Conservation (phyloP, 2,797 vertebrate species). For the Cynodonichthys magdalenae region DNA sequence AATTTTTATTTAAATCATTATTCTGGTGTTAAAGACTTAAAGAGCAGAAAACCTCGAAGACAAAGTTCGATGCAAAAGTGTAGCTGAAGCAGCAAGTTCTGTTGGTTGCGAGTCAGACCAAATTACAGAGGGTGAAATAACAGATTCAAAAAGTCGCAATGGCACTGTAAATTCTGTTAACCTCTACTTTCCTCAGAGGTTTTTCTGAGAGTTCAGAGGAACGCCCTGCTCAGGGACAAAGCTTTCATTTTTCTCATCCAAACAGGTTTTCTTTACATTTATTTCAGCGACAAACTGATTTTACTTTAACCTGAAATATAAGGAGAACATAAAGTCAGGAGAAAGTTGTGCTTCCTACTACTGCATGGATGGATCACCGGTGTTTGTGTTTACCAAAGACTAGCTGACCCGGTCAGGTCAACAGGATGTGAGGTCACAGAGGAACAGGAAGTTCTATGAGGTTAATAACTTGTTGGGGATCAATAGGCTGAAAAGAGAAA, state of each 20-base stretch:
- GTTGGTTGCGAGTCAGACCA: too few relatives aligned
- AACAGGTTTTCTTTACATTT: background rate
- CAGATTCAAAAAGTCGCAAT: background rate
- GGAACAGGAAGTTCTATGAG: constrained; percentile 45
- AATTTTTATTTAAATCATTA: too few relatives aligned
- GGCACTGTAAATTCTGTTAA: background rate
- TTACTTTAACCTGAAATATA: background rate
- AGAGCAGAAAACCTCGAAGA: too few relatives aligned
- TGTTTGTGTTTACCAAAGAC: constrained; percentile 5
- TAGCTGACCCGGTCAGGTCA: constrained; percentile 17
- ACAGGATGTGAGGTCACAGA: constrained; percentile 47
- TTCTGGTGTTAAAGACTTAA: too few relatives aligned
- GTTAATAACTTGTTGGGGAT: constrained; percentile 31
- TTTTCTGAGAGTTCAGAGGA: background rate
- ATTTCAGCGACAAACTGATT: background rate
- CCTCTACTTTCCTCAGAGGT: background rate
- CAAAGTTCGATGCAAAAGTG: too few relatives aligned
- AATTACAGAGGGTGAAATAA: background rate
- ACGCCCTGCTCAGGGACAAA: background rate
- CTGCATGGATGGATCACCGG: background rate
- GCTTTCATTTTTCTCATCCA: background rate
- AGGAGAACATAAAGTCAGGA: too few relatives aligned
- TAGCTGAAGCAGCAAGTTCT: background rate
- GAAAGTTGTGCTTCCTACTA: constrained; percentile 27
- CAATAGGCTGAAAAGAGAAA: too few relatives aligned